These are phyloP conservation scores for Volucella inanis DNA, from an alignment of 2,888 invertebrate species.

Conservation along the genomic window DNA sequence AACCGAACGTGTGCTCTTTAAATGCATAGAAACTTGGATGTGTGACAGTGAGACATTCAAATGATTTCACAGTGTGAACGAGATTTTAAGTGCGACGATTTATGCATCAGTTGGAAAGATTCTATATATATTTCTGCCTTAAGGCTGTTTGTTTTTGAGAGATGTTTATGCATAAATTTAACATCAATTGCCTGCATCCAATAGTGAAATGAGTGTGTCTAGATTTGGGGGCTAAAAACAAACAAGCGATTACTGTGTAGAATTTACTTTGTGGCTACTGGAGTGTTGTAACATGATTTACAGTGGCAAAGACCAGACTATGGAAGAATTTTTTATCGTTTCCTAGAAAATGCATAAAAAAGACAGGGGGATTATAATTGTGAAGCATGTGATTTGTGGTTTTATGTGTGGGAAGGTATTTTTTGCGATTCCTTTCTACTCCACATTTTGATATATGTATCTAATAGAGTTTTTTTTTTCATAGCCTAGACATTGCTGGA, in stretches of 20 bases:
- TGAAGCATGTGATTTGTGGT: background rate
- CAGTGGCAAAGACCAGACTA: background rate
- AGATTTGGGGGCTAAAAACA: background rate
- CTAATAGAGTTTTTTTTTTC: too few species aligned
- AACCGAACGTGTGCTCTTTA: conserved; percentile 3
- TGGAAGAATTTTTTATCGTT: background rate
- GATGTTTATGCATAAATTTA: conserved; percentile 34
- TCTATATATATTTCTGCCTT: conserved; percentile 12
- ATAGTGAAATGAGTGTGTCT: background rate
- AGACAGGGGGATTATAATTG: background rate
- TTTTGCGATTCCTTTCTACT: too few species aligned
- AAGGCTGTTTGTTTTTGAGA: conserved; percentile 30
- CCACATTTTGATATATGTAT: too few species aligned
- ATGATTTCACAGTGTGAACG: conserved; percentile 15
- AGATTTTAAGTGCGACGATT: conserved; percentile 41
- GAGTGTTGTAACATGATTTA: conserved; percentile 25
- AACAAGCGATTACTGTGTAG: conserved; percentile 13
- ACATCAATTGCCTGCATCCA: conserved; percentile 4
- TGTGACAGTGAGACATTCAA: conserved; percentile 15
- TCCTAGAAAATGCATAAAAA: background rate
- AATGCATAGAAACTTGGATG: conserved; percentile 36
- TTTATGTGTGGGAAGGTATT: background rate
- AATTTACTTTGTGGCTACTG: conserved; percentile 3
- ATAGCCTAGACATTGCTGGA: too few species aligned
- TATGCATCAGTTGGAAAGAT: conserved; percentile 36